Percentiles rank a stretch among this genome's conserved stretches.
Evolutionary conservation across 2,797 vertebrate genomes (phyloP).

Genomic region (Tamandua tetradactyla): DNA sequence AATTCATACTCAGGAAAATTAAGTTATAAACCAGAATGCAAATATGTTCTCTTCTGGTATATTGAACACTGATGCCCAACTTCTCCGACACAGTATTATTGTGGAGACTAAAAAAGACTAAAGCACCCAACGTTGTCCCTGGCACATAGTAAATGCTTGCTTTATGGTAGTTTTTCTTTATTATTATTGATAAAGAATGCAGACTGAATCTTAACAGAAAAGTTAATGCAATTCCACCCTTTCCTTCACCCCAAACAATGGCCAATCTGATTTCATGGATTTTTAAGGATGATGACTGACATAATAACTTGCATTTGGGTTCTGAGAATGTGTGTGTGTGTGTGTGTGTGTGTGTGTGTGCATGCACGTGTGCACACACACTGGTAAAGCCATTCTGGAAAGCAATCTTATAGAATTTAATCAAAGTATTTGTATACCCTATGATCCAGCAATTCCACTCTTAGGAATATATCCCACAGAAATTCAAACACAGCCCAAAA

Average conservation of each 20-base stretch:
- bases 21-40: slow-evolving; percentile 33
- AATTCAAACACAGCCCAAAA: slow-evolving; percentile 32
- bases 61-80: neutral
- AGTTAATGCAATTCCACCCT: slow-evolving; percentile 17
- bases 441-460: neutral
- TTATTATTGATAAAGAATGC: slow-evolving; percentile 17
- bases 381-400: neutral
- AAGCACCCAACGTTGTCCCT: neutral
- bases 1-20: slow-evolving; percentile 26
- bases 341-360: no score
- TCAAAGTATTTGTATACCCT: neutral
- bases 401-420: slow-evolving; percentile 8
- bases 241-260: slow-evolving; percentile 35
- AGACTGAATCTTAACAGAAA: slow-evolving; percentile 45
- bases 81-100: neutral
- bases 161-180: slow-evolving; percentile 15
- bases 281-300: slow-evolving; percentile 35
- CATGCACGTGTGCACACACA: neutral
- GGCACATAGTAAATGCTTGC: neutral
- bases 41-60: slow-evolving; percentile 25
- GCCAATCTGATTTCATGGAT: neutral
- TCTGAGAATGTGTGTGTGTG: neutral
- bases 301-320: neutral
- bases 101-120: slow-evolving; percentile 35
- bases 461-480: slow-evolving; percentile 17